Conservation (phyloP, 1,140 invertebrate species). For the Pogonomyrmex californicus region DNA sequence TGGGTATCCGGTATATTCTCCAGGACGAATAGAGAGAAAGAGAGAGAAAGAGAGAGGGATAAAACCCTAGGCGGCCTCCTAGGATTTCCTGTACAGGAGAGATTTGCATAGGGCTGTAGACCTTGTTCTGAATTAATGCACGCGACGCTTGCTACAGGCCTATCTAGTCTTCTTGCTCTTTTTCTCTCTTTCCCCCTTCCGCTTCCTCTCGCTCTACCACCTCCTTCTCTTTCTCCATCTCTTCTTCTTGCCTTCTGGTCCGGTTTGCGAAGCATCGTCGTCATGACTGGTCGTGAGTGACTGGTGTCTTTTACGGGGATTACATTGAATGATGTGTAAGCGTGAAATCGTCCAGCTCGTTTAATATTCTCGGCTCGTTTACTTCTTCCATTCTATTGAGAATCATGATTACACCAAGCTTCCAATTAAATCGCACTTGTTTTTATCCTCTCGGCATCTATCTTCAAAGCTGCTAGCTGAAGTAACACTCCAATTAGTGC, state of each 20-base stretch:
- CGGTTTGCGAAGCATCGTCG: slow-evolving; percentile 19
- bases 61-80: slow-evolving; percentile 61
- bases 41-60: slow-evolving; percentile 29
- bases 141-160: slow-evolving; percentile 79
- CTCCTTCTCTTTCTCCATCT: slow-evolving; percentile 1
- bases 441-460: background rate
- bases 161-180: slow-evolving; percentile 61
- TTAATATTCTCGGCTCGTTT: background rate
- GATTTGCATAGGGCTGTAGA: slow-evolving; percentile 83
- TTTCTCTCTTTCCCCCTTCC: background rate
- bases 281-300: slow-evolving; percentile 13
- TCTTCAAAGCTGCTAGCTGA: background rate
- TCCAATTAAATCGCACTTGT: background rate
- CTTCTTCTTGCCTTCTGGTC: slow-evolving; percentile 10
- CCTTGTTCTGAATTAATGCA: slow-evolving; percentile 82
- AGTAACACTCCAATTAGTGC: background rate
- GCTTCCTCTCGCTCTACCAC: background rate
- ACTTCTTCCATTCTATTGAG: background rate
- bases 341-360: background rate
- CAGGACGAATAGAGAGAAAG: background rate
- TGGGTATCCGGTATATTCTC: slow-evolving; percentile 30
- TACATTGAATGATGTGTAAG: background rate
- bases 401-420: background rate
- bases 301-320: slow-evolving; percentile 18
- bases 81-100: slow-evolving; percentile 83